Conservation (phyloP, 2,797 vertebrate genomes). For the Loris lydekkerianus region DNA sequence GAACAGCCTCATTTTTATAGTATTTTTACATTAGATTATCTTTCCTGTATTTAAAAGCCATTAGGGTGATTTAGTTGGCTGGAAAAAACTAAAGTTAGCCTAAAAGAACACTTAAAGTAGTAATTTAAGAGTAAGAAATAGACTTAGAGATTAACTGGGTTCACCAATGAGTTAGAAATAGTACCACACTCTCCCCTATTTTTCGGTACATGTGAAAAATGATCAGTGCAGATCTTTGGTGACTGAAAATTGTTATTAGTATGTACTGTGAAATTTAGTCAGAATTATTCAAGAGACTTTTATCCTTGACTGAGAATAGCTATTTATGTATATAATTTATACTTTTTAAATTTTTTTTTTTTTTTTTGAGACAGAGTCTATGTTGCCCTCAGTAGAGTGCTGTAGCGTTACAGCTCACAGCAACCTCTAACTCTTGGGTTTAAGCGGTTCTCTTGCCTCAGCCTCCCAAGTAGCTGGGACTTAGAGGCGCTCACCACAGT, state of each 20-base stretch:
- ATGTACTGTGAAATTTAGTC: not conserved
- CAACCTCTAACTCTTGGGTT: too few relatives aligned
- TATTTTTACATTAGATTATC: not conserved
- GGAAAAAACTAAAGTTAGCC: not conserved
- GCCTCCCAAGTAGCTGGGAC: too few relatives aligned
- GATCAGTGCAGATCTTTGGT: not conserved
- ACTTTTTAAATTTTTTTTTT: not conserved
- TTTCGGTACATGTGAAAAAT: slow-evolving; percentile 2
- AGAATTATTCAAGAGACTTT: slow-evolving; percentile 19
- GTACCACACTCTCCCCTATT: not conserved
- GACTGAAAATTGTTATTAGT: not conserved
- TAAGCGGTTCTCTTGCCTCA: too few relatives aligned
- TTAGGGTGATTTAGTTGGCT: slow-evolving; percentile 39
- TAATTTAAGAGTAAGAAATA: slow-evolving; percentile 6
- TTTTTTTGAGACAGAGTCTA: too few relatives aligned
- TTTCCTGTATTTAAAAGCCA: not conserved
- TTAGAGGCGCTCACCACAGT: too few relatives aligned
- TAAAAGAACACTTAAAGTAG: slow-evolving; percentile 13
- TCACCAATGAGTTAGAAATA: slow-evolving; percentile 50
- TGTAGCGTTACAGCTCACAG: too few relatives aligned
- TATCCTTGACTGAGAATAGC: not conserved
- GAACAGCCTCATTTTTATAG: slow-evolving; percentile 29
- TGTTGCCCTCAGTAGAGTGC: too few relatives aligned
- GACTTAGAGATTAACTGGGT: not conserved
- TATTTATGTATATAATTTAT: not conserved